Percentiles rank a stretch among this genome's conserved stretches.
Evolutionary conservation across 2,797 vertebrate genomes (phyloP).

Genomic region (Ataeniobius toweri): DNA sequence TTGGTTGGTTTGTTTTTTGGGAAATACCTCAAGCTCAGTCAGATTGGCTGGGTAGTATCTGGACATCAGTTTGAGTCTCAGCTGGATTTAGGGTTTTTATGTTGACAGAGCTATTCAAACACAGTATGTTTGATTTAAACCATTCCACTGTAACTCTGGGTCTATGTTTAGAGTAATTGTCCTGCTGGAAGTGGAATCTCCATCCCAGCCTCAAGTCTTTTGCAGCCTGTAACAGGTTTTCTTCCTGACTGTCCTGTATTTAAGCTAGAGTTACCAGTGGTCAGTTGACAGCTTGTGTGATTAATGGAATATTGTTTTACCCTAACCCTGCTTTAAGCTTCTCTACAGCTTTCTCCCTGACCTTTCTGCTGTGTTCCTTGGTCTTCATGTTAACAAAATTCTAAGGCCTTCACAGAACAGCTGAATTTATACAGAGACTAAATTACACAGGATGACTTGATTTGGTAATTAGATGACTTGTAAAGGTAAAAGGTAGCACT

Average conservation of each 20-base stretch:
- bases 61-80: not conserved
- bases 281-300: too few species aligned
- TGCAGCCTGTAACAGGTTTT: not conserved
- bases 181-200: not conserved
- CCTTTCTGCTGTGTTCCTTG: too few species aligned
- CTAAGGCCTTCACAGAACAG: too few species aligned
- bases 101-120: not conserved
- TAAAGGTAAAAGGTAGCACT: not conserved
- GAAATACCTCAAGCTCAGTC: not conserved
- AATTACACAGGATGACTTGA: too few species aligned
- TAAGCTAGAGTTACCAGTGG: too few species aligned
- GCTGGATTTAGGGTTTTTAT: not conserved
- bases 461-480: not conserved
- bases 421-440: too few species aligned
- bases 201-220: not conserved
- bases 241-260: not conserved
- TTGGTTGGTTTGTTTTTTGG: not conserved
- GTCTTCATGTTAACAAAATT: not conserved
- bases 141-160: not conserved
- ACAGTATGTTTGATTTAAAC: not conserved
- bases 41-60: not conserved
- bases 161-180: not conserved
- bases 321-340: too few species aligned
- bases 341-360: too few species aligned
- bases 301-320: too few species aligned